Evolutionary conservation across 2,113 vertebrate species (phyloP).

Genomic region (sheep (Ovis aries)): ARS-UI_Ramb_v3.0 NC_056059.1:38423501-38424000

Average conservation of each 20-base stretch:
- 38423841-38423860: background rate
- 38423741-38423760: background rate
- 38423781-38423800: background rate
- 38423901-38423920: background rate
- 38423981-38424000: background rate
- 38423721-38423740: background rate
- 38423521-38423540: background rate
- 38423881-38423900: background rate
- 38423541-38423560: background rate
- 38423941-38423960: constrained; percentile 7
- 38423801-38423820: background rate
- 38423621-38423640: background rate
- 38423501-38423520: background rate
- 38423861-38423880: constrained; percentile 21
- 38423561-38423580: background rate
- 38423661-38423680: background rate
- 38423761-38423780: background rate
- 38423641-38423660: background rate
- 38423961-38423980: constrained; percentile 11
- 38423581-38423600: background rate
- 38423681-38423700: background rate
- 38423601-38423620: background rate
- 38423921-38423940: background rate
- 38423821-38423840: background rate
- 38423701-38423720: background rate